Evolutionary conservation across 1,140 invertebrate species (phyloP).

Genomic region (Venturia canescens): DNA sequence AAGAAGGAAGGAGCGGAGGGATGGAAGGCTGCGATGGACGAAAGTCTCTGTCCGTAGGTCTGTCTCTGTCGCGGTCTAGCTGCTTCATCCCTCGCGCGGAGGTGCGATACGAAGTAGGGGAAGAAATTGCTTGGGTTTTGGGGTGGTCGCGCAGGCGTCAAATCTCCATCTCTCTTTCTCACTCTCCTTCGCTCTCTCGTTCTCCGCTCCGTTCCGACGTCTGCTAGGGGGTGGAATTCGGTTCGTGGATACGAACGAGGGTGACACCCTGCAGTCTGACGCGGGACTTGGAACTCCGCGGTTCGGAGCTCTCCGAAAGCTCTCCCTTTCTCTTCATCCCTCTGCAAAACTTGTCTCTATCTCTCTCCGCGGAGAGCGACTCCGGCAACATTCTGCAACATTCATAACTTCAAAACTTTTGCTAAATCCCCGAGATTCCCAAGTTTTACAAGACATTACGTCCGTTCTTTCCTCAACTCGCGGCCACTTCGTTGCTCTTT

Average conservation of each 20-base stretch:
- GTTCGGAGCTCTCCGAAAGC: slow-evolving; percentile 38
- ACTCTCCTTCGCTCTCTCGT: neutral
- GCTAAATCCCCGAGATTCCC: neutral
- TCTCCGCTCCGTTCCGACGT: neutral
- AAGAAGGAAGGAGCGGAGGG: neutral
- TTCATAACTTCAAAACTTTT: slow-evolving; percentile 24
- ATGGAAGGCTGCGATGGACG: slow-evolving; percentile 20
- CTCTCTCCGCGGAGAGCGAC: slow-evolving; percentile 49
- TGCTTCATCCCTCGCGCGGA: slow-evolving; percentile 22
- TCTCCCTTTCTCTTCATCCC: slow-evolving; percentile 27
- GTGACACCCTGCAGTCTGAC: slow-evolving; percentile 77
- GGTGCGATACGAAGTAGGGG: slow-evolving; percentile 38
- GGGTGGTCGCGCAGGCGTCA: slow-evolving; percentile 38
- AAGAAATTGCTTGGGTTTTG: slow-evolving; percentile 23
- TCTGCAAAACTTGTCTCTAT: slow-evolving; percentile 42
- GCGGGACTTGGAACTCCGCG: slow-evolving; percentile 69
- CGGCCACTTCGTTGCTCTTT: too few species aligned
- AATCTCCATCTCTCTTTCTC: neutral
- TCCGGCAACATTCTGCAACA: slow-evolving; percentile 54
- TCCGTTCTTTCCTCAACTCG: neutral
- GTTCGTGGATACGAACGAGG: slow-evolving; percentile 68
- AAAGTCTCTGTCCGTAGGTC: slow-evolving; percentile 15
- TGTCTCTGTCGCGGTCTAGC: slow-evolving; percentile 11
- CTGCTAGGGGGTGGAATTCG: slow-evolving; percentile 45
- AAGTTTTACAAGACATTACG: neutral